Evolutionary conservation across 2,113 vertebrate genomes (phyloP), one percentile per base, ranked within the genome.

Genomic region (Eudyptes chrysolophus): DNA sequence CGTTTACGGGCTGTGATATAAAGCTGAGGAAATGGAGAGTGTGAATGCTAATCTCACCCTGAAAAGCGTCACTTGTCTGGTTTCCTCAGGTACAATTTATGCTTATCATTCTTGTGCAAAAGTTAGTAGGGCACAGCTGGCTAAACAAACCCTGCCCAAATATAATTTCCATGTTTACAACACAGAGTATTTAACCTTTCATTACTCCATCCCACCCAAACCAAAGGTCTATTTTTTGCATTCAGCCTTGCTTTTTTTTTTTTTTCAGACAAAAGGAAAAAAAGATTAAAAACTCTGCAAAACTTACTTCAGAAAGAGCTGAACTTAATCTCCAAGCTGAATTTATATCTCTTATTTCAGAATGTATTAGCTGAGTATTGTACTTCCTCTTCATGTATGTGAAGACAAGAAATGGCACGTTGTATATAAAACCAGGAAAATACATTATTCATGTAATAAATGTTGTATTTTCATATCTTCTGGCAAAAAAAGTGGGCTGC

Each of bases 261-360:
- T 80, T 83, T 88, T 14, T 8, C 29, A 87, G 32, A 9, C 1
- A 62, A 32, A 78, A 75, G 9, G 14, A 51, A 80, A 68, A 61
- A 55, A 27, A 29, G 8, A 64, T 46, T 38, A 61, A 79, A 71
- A 49, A 3, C 14, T 15, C 11, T 58, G 34, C 21, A 84, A 94
- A 94, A 54, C 46, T 89, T 38, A 42, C 57, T 96, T 96, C 58
- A 87, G 64, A 94, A 95, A 90, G n/a, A 94, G 22, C 32, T 69
- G 58, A 87, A 65, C n/a, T 40, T 74, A 55, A 81, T 92, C 21
- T 70, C 58, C 34, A 77, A 70, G 30, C n/a, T 88, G 86, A 92
- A 66, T 54, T 77, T 68, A 34, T 72, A 54, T 30, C 20, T 65
- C 57, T 82, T 77, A 44, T 74, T 81, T 94, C 69, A 90, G 71